Base-by-base conservation (phyloP, 2,113 vertebrate genomes). In the Daboia siamensis region DNA sequence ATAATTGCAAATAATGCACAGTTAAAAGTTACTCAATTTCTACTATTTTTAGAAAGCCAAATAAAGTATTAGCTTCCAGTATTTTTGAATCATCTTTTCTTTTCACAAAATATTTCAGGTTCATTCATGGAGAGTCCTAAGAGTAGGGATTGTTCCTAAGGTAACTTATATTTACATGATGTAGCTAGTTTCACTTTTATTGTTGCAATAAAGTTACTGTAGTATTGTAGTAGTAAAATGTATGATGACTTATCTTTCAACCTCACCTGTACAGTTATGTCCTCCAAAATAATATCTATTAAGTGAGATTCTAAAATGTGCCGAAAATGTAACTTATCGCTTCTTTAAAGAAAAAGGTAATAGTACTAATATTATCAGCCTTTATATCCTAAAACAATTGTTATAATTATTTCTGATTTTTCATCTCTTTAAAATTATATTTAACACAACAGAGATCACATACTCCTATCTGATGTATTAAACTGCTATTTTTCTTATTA, bases 321-420 rank as follows among this genome's bases (percentile, higher is more conserved):
- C 0, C 0, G 61, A 92, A 94, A 44, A 96, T 93, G 33, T 90
- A 93, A 91, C 80, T 93, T 92, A 90, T 10, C 1, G 69, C 39
- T 46, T 92, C 91, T 93, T 94, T 92, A 69, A 93, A 94, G 92
- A 94, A 90, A 94, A 95, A 94, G 93, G 92, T 93, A 94, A 74
- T 94, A 95, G 15, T 52, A 90, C 39, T 91, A 95, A 87, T 21
- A 91, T 91, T 61, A 91, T 26, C 88, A 93, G 95, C 94, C 94
- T 95, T 92, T 94, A 92, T 93, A 94, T 94, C 86, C 93, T 95
- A 92, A 96, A 96, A 96, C 54, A 96, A 97, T 91, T n/a, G 4
- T 59, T 44, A 5, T 91, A 96, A 95, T 93, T 96, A 94, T 51
- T 2, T 97, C 94, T 93, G 13, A 91, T 88, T 92, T 90, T 48